Percentiles rank a stretch among this genome's conserved stretches.
phyloP scores from a whole-genome alignment of 2,888 invertebrate genomes.

The Gandaritis pyraliata region DNA sequence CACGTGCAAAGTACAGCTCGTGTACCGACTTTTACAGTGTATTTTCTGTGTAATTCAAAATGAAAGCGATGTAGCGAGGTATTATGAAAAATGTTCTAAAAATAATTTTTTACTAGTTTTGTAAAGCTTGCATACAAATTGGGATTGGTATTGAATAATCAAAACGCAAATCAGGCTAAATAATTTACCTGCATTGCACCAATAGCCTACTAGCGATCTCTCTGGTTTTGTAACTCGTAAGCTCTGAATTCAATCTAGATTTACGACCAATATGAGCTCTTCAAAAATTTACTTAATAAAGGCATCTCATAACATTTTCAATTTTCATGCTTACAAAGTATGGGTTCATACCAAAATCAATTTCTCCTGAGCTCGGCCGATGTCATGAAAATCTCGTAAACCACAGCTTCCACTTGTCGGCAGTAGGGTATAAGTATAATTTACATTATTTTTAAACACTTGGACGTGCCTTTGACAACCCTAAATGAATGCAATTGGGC shows the following conservation, averaged over 20 bases:
- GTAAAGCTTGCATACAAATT: background rate
- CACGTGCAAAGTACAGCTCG: constrained; percentile 8
- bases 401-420: constrained; percentile 28
- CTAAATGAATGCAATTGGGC: too few species aligned
- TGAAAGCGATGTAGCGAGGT: background rate
- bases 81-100: background rate
- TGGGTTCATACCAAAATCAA: constrained; percentile 20
- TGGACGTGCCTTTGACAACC: too few species aligned
- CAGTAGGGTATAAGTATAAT: constrained; percentile 23
- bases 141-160: too few species aligned
- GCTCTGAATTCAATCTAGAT: too few species aligned
- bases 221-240: too few species aligned
- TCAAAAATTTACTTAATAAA: too few species aligned
- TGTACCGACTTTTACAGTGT: background rate
- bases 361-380: constrained; percentile 13
- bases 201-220: too few species aligned
- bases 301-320: background rate
- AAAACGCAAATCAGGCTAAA: too few species aligned
- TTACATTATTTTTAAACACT: constrained; percentile 26
- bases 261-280: too few species aligned
- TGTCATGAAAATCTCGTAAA: constrained; percentile 35
- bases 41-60: background rate
- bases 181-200: too few species aligned
- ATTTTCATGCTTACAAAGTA: constrained; percentile 15
- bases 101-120: background rate